A percentile compares a stretch with the other conserved stretches of the same genome.
phyloP scores from a whole-genome alignment of 2,888 invertebrate species.

The Nephrotoma guestfalica region DNA sequence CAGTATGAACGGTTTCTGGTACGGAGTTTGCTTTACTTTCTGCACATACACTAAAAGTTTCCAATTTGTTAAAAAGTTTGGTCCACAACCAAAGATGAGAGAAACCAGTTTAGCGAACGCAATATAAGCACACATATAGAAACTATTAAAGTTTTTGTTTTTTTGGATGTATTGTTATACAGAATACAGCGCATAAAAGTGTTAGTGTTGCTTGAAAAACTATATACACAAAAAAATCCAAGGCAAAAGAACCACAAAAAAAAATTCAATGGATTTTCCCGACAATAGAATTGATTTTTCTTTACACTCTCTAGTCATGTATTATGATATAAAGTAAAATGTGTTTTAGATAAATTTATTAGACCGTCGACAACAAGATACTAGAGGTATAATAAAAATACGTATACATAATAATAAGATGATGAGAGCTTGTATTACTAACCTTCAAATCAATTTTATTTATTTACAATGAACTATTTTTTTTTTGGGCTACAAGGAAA shows the following conservation, averaged over 20 bases:
- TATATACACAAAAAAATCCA: neutral
- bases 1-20: neutral
- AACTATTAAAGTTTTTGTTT: neutral
- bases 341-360: neutral
- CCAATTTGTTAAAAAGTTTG: neutral
- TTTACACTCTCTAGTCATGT: neutral
- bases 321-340: neutral
- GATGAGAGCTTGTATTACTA: neutral
- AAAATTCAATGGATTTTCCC: neutral
- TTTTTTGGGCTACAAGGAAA: neutral
- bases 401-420: neutral
- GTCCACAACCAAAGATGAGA: neutral
- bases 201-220: neutral
- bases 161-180: too few relatives aligned
- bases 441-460: neutral
- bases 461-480: neutral
- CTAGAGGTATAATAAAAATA: too few relatives aligned
- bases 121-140: too few relatives aligned
- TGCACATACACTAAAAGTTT: neutral
- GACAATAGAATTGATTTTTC: neutral
- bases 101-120: neutral
- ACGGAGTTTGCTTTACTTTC: neutral
- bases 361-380: neutral
- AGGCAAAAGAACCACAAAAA: neutral
- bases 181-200: neutral